These are phyloP conservation scores for Bursaphelenchus okinawaensis DNA, from an alignment of 2,888 invertebrate species.

Conservation along the genomic window DNA sequence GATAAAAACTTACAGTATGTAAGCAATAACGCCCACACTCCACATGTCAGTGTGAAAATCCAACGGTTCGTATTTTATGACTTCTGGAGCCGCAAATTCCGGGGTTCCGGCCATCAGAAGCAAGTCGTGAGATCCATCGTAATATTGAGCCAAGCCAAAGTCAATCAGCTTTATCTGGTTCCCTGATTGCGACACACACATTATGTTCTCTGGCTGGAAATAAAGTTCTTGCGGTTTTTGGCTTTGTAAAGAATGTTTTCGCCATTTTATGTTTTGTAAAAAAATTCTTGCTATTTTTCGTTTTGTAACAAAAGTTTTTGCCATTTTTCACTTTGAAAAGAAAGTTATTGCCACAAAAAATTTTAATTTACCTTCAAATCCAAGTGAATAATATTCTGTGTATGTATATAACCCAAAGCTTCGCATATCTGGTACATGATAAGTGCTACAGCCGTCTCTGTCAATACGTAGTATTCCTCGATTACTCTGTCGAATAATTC, in stretches of 20 bases:
- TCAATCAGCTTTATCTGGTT: conserved; percentile 95
- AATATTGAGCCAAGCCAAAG: conserved; percentile 82
- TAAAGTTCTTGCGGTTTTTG: conserved; percentile 6
- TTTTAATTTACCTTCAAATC: conserved; percentile 78
- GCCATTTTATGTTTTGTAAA: too few species aligned
- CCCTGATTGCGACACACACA: conserved; percentile 89
- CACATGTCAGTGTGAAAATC: conserved; percentile 88
- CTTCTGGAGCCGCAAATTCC: conserved; percentile 97
- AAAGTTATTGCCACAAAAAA: not conserved
- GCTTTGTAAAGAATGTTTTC: too few species aligned
- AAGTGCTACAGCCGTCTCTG: conserved; percentile 86
- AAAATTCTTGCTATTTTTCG: too few species aligned
- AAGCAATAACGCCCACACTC: conserved; percentile 95
- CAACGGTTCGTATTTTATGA: conserved; percentile 94
- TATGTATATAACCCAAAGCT: conserved; percentile 92
- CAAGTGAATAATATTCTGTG: conserved; percentile 86
- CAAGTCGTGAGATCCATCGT: conserved; percentile 52
- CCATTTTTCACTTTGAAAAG: too few species aligned
- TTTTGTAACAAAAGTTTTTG: too few species aligned
- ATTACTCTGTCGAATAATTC: conserved; percentile 97
- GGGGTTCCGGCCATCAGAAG: conserved; percentile 73
- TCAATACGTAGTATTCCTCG: conserved; percentile 92
- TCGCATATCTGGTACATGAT: conserved; percentile 97
- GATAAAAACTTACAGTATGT: conserved; percentile 83
- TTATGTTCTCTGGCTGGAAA: conserved; percentile 88